These are phyloP conservation scores for Diglossa brunneiventris DNA, from an alignment of 2,113 vertebrate genomes.

Conservation along the genomic window DNA sequence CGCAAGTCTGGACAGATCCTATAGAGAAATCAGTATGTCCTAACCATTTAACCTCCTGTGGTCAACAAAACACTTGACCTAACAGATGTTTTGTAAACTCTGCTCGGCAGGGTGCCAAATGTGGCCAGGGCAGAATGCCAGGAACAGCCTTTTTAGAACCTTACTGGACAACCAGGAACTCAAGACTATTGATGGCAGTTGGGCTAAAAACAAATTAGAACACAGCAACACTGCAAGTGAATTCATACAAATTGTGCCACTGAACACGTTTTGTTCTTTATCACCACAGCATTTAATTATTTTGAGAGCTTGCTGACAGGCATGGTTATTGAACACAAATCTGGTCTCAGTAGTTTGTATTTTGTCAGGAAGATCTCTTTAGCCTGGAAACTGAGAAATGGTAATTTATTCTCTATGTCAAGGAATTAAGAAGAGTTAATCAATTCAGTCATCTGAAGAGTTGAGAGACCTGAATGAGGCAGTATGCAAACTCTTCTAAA, in stretches of 20 bases:
- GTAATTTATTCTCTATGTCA: background rate
- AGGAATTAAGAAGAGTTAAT: background rate
- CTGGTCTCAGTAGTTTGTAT: background rate
- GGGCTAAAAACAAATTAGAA: background rate
- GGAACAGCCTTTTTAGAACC: background rate
- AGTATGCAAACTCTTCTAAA: background rate
- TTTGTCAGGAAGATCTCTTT: constrained; percentile 4
- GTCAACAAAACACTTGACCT: background rate
- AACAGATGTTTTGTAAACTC: background rate
- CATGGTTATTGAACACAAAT: background rate
- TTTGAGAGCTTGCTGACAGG: constrained; percentile 5
- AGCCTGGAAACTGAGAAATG: background rate
- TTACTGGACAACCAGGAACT: background rate
- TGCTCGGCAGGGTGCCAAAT: background rate
- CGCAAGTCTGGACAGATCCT: background rate
- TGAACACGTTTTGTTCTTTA: background rate
- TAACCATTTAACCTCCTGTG: background rate
- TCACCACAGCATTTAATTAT: constrained; percentile 7
- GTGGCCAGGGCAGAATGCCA: background rate
- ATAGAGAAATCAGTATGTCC: background rate
- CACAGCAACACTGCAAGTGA: background rate
- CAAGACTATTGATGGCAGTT: background rate
- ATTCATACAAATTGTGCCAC: background rate
- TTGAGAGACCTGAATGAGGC: background rate
- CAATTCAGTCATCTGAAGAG: background rate